Evolutionary conservation across 2,888 invertebrate species (phyloP).

Genomic region (Tinea semifulvella): DNA sequence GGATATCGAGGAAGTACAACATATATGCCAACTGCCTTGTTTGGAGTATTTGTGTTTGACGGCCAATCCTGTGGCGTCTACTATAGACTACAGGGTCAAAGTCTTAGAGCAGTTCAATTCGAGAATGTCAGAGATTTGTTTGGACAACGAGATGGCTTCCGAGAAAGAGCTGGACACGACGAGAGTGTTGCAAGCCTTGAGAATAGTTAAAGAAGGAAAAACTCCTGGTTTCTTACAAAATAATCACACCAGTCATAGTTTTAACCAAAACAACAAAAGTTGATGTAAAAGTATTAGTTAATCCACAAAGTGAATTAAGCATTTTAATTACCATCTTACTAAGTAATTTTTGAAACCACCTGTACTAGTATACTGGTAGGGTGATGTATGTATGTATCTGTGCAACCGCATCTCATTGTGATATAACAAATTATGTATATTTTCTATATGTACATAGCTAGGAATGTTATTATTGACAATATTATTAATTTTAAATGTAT

Average conservation of each 20-base stretch:
- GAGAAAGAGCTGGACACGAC: slow-evolving; percentile 93
- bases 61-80: slow-evolving; percentile 88
- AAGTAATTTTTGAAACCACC: too few relatives aligned
- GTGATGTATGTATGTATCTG: too few relatives aligned
- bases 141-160: slow-evolving; percentile 89
- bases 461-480: too few relatives aligned
- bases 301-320: too few relatives aligned
- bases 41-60: slow-evolving; percentile 87
- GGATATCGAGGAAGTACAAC: slow-evolving; percentile 81
- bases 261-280: slow-evolving; percentile 37
- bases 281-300: slow-evolving; percentile 40
- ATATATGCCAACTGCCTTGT: slow-evolving; percentile 84
- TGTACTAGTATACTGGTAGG: too few relatives aligned
- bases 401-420: too few relatives aligned
- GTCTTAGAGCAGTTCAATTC: slow-evolving; percentile 88
- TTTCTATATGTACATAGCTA: too few relatives aligned
- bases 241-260: slow-evolving; percentile 55
- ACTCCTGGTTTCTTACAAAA: slow-evolving; percentile 65
- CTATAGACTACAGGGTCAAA: slow-evolving; percentile 89
- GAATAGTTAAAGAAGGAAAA: slow-evolving; percentile 77
- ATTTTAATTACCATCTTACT: too few relatives aligned
- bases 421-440: too few relatives aligned
- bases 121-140: slow-evolving; percentile 81
- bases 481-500: too few relatives aligned
- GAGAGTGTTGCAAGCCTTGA: slow-evolving; percentile 86